phyloP scores from a whole-genome alignment of 2,888 invertebrate species.

The Himalopsyche tibetana region DNA sequence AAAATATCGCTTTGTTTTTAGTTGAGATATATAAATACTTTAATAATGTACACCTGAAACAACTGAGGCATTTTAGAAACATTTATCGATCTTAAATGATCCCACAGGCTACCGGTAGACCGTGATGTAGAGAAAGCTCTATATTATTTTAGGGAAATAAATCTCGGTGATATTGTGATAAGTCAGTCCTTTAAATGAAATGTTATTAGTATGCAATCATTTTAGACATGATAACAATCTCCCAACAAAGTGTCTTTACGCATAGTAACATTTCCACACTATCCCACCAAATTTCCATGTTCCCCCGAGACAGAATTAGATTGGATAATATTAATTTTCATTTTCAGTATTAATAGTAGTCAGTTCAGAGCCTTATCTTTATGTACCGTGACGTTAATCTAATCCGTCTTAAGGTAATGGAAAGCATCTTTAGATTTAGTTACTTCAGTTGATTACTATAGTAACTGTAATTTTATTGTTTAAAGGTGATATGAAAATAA shows the following conservation, averaged over 20 bases:
- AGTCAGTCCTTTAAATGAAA: not conserved
- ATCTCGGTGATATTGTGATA: not conserved
- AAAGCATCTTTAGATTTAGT: no score
- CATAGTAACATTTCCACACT: not conserved
- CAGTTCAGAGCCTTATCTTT: not conserved
- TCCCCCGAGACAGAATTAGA: not conserved
- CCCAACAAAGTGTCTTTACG: not conserved
- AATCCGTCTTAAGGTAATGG: no score
- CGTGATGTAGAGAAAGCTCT: not conserved
- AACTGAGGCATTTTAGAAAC: no score
- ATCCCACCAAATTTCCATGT: slow-evolving; percentile 2
- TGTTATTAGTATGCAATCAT: not conserved
- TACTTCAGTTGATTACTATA: no score
- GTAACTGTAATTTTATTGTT: no score
- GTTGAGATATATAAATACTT: no score
- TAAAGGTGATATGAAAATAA: no score
- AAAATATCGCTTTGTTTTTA: no score
- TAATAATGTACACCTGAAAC: no score
- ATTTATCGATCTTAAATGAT: no score
- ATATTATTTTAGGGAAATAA: not conserved
- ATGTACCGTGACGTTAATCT: not conserved
- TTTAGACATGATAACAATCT: not conserved
- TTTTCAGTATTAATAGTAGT: not conserved
- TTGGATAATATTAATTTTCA: not conserved
- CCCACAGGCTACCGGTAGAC: no score